These are phyloP conservation scores for Macroglossus sobrinus DNA, from an alignment of 2,113 vertebrate species.

Conservation along the genomic window DNA sequence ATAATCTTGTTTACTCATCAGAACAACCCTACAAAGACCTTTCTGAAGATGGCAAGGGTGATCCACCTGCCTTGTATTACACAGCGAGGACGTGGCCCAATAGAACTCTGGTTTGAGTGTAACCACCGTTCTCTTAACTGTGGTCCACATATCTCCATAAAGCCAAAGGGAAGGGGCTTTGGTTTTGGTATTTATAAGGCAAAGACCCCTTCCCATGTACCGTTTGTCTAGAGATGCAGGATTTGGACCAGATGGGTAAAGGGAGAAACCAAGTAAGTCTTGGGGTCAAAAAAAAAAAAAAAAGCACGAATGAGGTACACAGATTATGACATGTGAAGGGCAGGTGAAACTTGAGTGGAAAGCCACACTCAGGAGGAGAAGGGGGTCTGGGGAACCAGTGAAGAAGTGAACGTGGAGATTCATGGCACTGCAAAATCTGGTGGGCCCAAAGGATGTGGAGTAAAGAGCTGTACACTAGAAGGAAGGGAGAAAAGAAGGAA, in stretches of 20 bases:
- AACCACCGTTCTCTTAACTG: neutral
- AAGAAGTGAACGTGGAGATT: neutral
- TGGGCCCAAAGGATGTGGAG: rapidly evolving
- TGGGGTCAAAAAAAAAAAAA: neutral
- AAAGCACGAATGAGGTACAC: too few species aligned
- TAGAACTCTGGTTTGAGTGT: neutral
- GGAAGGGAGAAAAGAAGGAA: neutral
- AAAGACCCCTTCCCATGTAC: neutral
- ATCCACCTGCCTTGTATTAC: neutral
- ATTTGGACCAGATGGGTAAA: neutral
- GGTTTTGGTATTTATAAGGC: neutral
- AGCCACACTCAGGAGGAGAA: neutral
- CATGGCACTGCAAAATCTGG: rapidly evolving
- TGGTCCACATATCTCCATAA: neutral
- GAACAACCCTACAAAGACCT: neutral
- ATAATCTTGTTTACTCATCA: neutral
- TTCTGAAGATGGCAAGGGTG: neutral
- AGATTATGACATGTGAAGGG: too few species aligned
- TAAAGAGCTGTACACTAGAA: neutral
- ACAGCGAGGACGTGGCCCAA: neutral
- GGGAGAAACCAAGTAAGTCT: neutral
- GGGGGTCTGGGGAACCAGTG: neutral
- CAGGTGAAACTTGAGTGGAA: rapidly evolving
- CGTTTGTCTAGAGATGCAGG: neutral
- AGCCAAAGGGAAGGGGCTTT: neutral